A percentile compares a stretch with the other conserved stretches of the same genome.
phyloP scores from a whole-genome alignment of 2,797 vertebrate species.

The Acrossocheilus wenchowensis region DNA sequence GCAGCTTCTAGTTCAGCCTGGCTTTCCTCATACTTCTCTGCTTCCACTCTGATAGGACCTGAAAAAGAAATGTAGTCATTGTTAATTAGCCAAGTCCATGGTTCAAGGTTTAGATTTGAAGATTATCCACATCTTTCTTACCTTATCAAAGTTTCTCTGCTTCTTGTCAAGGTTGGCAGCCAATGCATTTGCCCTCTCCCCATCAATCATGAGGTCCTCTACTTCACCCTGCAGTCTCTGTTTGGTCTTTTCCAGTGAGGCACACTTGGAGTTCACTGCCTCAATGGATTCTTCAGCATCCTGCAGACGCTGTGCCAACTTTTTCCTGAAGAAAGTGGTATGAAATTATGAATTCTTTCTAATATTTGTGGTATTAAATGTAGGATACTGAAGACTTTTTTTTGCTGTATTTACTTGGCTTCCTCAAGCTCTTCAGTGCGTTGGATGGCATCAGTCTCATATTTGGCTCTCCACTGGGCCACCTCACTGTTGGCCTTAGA shows the following conservation, averaged over 20 bases:
- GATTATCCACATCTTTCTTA: too few relatives aligned
- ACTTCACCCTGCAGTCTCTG: conserved; percentile 83
- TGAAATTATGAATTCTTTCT: conserved; percentile 22
- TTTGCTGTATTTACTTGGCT: too few relatives aligned
- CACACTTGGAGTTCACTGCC: conserved; percentile 83
- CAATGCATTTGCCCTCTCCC: conserved; percentile 79
- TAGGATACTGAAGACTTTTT: not conserved
- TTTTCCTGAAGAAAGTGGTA: conserved; percentile 74
- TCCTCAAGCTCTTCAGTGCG: too few relatives aligned
- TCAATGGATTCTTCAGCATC: conserved; percentile 82
- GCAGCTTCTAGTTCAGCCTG: too few relatives aligned
- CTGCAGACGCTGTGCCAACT: conserved; percentile 82
- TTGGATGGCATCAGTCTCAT: too few relatives aligned
- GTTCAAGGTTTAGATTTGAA: too few relatives aligned
- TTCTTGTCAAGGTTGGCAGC: conserved; percentile 80
- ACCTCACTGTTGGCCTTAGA: too few relatives aligned
- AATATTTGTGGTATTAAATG: not conserved
- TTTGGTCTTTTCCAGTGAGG: conserved; percentile 84
- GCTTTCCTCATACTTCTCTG: too few relatives aligned
- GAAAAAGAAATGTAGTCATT: too few relatives aligned
- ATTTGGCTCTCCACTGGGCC: too few relatives aligned
- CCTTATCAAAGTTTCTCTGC: conserved; percentile 42
- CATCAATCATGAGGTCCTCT: conserved; percentile 82
- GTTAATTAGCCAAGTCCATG: too few relatives aligned
- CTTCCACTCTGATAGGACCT: too few relatives aligned